phyloP scores from a whole-genome alignment of 1,140 invertebrate genomes.

The Trissolcus basalis region DNA sequence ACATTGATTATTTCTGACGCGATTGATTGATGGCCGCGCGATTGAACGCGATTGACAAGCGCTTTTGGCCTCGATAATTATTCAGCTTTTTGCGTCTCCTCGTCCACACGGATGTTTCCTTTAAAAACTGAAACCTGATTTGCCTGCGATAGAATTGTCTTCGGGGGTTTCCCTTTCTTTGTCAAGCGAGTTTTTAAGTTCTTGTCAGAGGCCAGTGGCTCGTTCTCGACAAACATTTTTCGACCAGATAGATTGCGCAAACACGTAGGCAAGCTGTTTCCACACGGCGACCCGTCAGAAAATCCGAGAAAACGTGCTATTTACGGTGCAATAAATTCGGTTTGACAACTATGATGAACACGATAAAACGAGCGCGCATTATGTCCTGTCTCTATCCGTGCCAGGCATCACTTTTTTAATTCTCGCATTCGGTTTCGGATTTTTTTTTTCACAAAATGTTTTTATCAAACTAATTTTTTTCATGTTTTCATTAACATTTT shows the following conservation, averaged over 20 bases:
- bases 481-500: no score
- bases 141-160: neutral
- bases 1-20: conserved; percentile 59
- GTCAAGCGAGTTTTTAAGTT: conserved; percentile 1
- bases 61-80: conserved; percentile 56
- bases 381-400: conserved; percentile 12
- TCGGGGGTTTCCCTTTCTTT: conserved; percentile 2
- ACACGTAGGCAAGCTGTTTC: conserved; percentile 44
- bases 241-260: conserved; percentile 38
- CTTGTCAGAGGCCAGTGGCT: neutral
- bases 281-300: conserved; percentile 33
- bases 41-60: conserved; percentile 59
- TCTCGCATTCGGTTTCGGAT: neutral
- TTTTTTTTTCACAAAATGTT: no score
- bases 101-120: conserved; percentile 24
- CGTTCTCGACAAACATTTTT: conserved; percentile 10
- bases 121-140: neutral
- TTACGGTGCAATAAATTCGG: conserved; percentile 42
- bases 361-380: conserved; percentile 27
- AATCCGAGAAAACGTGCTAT: conserved; percentile 35
- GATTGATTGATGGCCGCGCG: conserved; percentile 56
- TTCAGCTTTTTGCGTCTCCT: conserved; percentile 47
- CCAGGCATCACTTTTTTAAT: conserved; percentile 3
- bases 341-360: conserved; percentile 45
- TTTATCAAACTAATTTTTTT: no score